Evolutionary conservation across 2,888 invertebrate genomes (phyloP).

Genomic region (Spodoptera littoralis): DNA sequence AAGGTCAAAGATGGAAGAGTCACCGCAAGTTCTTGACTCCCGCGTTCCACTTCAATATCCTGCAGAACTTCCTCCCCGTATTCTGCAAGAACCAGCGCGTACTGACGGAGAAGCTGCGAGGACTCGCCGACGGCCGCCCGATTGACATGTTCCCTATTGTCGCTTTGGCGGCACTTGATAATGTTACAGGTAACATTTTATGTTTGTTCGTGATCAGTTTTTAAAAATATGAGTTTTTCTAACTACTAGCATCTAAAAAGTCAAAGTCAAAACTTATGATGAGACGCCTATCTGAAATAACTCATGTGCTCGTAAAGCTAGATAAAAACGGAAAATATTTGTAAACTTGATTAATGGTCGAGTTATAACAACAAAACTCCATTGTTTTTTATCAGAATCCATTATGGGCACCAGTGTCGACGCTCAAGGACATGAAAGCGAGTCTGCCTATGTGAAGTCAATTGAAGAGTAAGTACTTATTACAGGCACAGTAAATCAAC

Average conservation of each 20-base stretch:
- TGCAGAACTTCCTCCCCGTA: slow-evolving; percentile 91
- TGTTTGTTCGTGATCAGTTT: no score
- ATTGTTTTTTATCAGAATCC: slow-evolving; percentile 89
- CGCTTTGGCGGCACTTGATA: slow-evolving; percentile 86
- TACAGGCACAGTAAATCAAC: background rate
- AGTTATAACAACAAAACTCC: no score
- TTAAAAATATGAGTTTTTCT: no score
- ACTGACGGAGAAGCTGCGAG: slow-evolving; percentile 87
- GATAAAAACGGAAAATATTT: no score
- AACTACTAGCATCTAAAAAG: no score
- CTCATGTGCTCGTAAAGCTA: no score
- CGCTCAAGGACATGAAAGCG: slow-evolving; percentile 90
- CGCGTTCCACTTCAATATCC: slow-evolving; percentile 93
- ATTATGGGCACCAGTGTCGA: slow-evolving; percentile 94
- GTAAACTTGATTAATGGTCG: no score
- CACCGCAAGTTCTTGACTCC: slow-evolving; percentile 93
- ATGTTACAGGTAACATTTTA: slow-evolving; percentile 73
- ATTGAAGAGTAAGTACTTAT: slow-evolving; percentile 90
- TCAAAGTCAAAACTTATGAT: no score
- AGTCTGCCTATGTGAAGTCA: slow-evolving; percentile 92
- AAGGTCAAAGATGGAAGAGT: slow-evolving; percentile 89
- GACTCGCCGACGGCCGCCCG: slow-evolving; percentile 71
- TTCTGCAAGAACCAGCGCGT: slow-evolving; percentile 90
- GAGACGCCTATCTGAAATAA: no score
- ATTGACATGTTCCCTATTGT: slow-evolving; percentile 90